Conservation (phyloP, 2,888 invertebrate genomes). For the Neocrepidodera transversa region DNA sequence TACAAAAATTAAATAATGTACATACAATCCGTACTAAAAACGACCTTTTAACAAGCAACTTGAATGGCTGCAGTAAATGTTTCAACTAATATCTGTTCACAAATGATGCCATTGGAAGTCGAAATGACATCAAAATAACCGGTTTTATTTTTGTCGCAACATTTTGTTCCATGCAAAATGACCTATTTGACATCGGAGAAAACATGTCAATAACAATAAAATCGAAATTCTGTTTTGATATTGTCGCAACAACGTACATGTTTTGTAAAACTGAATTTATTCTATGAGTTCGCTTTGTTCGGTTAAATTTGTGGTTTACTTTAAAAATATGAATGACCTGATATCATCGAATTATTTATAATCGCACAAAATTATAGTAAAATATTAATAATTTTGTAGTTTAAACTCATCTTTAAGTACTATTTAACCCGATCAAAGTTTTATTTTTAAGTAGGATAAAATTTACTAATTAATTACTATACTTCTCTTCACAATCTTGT, state of each 20-base stretch:
- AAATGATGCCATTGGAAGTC: constrained; percentile 21
- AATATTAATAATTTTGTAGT: too few relatives aligned
- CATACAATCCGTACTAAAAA: constrained; percentile 6
- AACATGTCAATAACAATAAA: constrained; percentile 29
- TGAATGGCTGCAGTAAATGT: constrained; percentile 18
- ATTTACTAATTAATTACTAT: too few relatives aligned
- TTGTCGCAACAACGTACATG: constrained; percentile 23
- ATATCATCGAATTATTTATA: too few relatives aligned
- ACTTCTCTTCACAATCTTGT: too few relatives aligned
- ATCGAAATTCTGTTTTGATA: constrained; percentile 25
- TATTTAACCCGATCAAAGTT: too few relatives aligned
- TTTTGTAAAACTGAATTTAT: constrained; percentile 26
- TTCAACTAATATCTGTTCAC: constrained; percentile 16
- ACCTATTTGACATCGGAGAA: constrained; percentile 19
- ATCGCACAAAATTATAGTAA: too few relatives aligned
- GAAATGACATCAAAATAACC: constrained; percentile 25
- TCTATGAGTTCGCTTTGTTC: constrained; percentile 11
- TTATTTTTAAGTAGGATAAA: too few relatives aligned
- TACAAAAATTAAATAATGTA: too few relatives aligned
- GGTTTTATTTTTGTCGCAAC: constrained; percentile 23
- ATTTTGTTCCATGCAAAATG: constrained; percentile 25
- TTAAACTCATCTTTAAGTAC: too few relatives aligned
- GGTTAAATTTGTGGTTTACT: constrained; percentile 7
- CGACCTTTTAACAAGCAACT: constrained; percentile 21
- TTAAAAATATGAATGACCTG: constrained; percentile 16